Base-by-base conservation (phyloP, 2,888 invertebrate genomes). In the Leptopilina drosophilae region DNA sequence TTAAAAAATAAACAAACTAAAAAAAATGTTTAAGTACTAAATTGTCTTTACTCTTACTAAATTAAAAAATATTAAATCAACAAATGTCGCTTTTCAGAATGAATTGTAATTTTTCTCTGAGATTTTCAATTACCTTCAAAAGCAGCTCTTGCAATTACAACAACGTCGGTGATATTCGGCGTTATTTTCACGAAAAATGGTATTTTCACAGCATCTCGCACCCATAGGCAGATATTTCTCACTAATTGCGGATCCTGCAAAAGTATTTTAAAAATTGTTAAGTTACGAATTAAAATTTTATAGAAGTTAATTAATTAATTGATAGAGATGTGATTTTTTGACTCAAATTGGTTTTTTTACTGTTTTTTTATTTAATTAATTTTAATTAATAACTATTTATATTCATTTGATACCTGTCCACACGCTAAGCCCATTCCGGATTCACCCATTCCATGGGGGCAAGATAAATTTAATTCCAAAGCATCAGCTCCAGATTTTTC, bases 401-500 rank as follows among this genome's bases (percentile, higher is more conserved):
- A 20, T 20, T 20, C 1, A 20, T 20, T 20, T 1, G 77, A 79
- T 90, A 96, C 97, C 94, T 99, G 98, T 79, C 99, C 99, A 92
- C 99, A 99, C 67, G 99, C 99, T 77, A 99, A 93, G 0, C 99
- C 99, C 99, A 99, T 99, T 64, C 99, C 99, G 12, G 96, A 95
- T 91, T 99, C 99, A 1, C 98, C 98, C 98, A 99, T 99, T 7
- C 99, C 99, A 92, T 99, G 99, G 0, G 99, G 99, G 91, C 99
- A 99, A 0, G 98, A 99, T 76, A 99, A 92, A 93, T 99, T 99
- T 76, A 99, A 92, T 89, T 99, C 99, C 14, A 99, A 92, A 0
- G 98, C 99, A 92, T 99, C 99, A 0, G 99, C 95, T 0, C 99
- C 99, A 0, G 98, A 94, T 0, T 93, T 93, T 91, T 96, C 96